Evolutionary conservation across 1,140 invertebrate species (phyloP), one percentile per base, ranked within the genome.

Genomic region (Xylocopa sonorina): DNA sequence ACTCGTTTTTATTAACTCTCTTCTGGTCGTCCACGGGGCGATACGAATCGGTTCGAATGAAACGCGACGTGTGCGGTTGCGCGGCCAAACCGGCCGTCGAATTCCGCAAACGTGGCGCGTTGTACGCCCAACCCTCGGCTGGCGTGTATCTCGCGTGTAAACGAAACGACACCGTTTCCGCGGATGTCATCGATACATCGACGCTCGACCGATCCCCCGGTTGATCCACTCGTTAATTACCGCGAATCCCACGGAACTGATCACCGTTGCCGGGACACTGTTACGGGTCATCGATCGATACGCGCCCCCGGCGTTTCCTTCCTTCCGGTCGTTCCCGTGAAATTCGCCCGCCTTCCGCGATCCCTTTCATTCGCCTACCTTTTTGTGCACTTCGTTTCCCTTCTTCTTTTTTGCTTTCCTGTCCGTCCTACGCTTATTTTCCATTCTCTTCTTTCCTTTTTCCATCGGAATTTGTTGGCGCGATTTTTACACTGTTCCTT

Each of bases 191-290:
- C 84, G 84, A 85, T 85, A 85, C 83, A 84, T 68, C 72, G 69
- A 27, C 32, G 34, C 24, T 60, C 83, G 34, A 74, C 74, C 80
- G 68, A 85, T 82, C 71, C 66, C n/a, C 48, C 60, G 83, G 51
- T 71, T 85, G 80, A 85, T 85, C 80, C 75, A 86, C 84, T 85
- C 84, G 80, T 86, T 86, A 86, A 86, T 86, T 86, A 86, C 80
- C 80, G 24, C 63, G 53, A 79, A 85, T 82, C 80, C 80, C 50
- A 29, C 79, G 80, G 41, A 75, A 86, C 84, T 62, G 80, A 82
- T 86, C 84, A 66, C 78, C 79, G 41, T 73, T 85, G 82, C 55
- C 82, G 82, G 48, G 82, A 51, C 50, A 71, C 58, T 75, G 79
- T 78, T 78, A 85, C 83, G 79, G 73, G 38, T 75, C 68, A 51